A percentile compares a stretch with the other conserved stretches of the same genome.
These are phyloP conservation scores for Nansenia antarctica DNA, from an alignment of 2,113 vertebrate species.

Conservation along the genomic window DNA sequence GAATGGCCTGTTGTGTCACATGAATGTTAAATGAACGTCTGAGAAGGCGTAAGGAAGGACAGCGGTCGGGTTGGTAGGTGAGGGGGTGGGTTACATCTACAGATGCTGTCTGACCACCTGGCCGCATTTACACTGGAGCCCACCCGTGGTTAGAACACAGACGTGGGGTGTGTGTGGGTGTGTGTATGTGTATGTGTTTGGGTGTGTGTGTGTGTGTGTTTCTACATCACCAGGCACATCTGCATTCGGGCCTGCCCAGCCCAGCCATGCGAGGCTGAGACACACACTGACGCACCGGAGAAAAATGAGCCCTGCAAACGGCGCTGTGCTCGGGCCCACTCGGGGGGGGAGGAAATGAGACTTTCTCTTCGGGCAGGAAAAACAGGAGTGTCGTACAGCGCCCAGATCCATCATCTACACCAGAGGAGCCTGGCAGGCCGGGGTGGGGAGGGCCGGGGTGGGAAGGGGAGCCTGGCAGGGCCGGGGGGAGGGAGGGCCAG, in stretches of 20 bases:
- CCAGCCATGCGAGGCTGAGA: not conserved
- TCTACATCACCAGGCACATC: conserved; percentile 23
- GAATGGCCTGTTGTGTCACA: not conserved
- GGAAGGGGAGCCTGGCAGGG: not conserved
- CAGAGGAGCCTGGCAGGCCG: not conserved
- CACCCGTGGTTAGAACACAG: not conserved
- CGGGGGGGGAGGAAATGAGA: not conserved
- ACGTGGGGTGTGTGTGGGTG: not conserved
- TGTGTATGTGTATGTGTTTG: not conserved
- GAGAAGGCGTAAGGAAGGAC: not conserved
- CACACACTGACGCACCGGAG: not conserved
- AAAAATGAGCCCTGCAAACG: not conserved
- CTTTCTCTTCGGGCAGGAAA: not conserved
- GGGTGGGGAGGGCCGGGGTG: not conserved
- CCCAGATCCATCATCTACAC: not conserved
- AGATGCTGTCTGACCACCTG: conserved; percentile 7
- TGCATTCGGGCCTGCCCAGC: conserved; percentile 7
- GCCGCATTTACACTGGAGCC: not conserved
- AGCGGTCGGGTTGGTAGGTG: not conserved
- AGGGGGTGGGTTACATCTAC: not conserved
- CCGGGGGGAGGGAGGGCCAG: not conserved
- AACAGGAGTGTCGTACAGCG: not conserved
- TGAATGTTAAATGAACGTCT: not conserved
- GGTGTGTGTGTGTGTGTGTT: not conserved
- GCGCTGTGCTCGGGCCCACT: not conserved